A percentile compares a stretch with the other conserved stretches of the same genome.
Conservation (phyloP, 30 jellyfish, hydroid and myxozoan species). For the Chironex yamaguchii region DNA sequence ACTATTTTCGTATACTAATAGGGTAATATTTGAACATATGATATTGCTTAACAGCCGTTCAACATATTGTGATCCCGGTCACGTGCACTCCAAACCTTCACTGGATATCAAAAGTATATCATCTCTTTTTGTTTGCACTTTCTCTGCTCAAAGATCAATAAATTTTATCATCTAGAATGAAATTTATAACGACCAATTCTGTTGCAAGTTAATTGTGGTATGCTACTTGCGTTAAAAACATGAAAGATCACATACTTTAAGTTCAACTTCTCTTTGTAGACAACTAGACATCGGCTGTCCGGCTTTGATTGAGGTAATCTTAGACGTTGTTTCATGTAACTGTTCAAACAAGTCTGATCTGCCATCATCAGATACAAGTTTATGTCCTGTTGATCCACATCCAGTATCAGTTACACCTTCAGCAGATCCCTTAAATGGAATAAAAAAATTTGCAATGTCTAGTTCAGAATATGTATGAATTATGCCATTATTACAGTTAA, state of each 20-base stretch:
- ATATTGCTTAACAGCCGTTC: no score
- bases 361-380: neutral
- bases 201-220: neutral
- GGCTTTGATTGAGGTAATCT: neutral
- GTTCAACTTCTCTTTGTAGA: neutral
- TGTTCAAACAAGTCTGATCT: neutral
- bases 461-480: no score
- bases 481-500: no score
- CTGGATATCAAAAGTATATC: no score
- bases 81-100: no score
- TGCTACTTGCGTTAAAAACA: no score
- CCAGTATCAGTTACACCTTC: neutral
- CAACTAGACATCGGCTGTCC: neutral
- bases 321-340: neutral
- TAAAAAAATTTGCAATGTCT: neutral
- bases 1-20: no score
- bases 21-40: no score
- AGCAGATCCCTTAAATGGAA: neutral
- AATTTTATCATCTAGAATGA: no score
- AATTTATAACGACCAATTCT: no score
- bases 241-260: neutral
- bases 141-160: neutral
- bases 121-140: no score
- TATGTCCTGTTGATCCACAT: neutral
- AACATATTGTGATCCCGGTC: no score